phyloP scores from a whole-genome alignment of 2,888 invertebrate genomes.

The Sclerodermus sp. region DNA sequence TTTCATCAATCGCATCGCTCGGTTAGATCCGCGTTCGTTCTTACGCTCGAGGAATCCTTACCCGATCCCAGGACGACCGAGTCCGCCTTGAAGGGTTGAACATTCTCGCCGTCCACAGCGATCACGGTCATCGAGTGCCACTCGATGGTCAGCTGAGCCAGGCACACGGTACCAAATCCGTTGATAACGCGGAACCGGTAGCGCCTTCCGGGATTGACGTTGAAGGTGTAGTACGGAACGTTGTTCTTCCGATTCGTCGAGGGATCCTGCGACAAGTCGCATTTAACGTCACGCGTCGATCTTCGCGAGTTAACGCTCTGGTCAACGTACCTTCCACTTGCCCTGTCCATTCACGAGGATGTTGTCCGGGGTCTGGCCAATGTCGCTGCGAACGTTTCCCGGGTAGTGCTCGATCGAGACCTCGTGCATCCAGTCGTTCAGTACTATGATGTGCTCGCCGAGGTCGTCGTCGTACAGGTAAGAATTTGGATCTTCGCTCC shows the following conservation, averaged over 20 bases:
- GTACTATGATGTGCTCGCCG: constrained; percentile 12
- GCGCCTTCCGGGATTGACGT: constrained; percentile 15
- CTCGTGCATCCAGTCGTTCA: constrained; percentile 55
- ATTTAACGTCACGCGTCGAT: no score
- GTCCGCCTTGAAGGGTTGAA: constrained; percentile 15
- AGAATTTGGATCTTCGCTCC: constrained; percentile 8
- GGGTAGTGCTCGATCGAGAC: constrained; percentile 78
- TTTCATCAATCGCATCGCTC: neutral
- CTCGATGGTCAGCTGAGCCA: constrained; percentile 16
- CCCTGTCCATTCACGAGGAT: constrained; percentile 85
- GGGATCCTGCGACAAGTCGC: no score
- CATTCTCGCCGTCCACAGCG: constrained; percentile 28
- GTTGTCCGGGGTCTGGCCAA: constrained; percentile 79
- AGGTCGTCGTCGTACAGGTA: constrained; percentile 19
- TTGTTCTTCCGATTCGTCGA: neutral
- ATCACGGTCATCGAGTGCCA: constrained; percentile 23
- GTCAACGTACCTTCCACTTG: constrained; percentile 21
- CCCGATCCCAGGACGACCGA: constrained; percentile 11
- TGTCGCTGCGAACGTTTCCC: constrained; percentile 59
- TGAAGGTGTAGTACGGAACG: constrained; percentile 2
- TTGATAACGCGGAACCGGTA: constrained; percentile 34
- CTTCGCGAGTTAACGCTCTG: no score
- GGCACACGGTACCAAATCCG: constrained; percentile 27
- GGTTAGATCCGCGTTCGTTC: no score
- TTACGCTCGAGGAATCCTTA: no score